Conservation (phyloP, 2,888 invertebrate genomes). For the Tenthredo amoena region DNA sequence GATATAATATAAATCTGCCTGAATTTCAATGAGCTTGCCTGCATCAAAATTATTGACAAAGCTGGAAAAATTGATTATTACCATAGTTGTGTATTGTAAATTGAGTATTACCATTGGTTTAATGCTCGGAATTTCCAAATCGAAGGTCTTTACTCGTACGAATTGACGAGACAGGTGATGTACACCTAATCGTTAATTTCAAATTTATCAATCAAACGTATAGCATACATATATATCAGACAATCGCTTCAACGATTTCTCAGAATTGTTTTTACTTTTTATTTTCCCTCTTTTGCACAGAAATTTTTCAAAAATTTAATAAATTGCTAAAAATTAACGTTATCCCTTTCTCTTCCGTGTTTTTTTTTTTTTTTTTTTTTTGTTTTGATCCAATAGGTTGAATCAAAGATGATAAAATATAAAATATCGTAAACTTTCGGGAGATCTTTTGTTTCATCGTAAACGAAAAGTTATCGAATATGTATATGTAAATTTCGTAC, state of each 20-base stretch:
- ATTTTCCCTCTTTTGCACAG: neutral
- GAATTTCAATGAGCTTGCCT: constrained; percentile 68
- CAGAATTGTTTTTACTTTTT: neutral
- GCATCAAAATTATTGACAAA: constrained; percentile 61
- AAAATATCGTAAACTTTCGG: too few species aligned
- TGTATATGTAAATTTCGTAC: constrained; percentile 34
- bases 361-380: neutral
- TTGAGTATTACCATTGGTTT: constrained; percentile 3
- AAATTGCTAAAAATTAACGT: neutral
- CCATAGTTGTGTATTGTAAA: neutral
- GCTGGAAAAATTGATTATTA: neutral
- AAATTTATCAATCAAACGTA: constrained; percentile 1
- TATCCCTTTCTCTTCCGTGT: too few species aligned
- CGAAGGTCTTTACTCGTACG: constrained; percentile 44
- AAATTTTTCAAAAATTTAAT: neutral
- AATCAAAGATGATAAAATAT: too few species aligned
- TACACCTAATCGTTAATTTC: neutral
- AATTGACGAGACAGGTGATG: neutral
- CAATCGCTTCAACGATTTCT: neutral
- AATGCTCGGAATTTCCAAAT: neutral
- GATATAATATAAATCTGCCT: neutral
- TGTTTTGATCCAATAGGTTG: neutral
- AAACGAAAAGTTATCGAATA: neutral
- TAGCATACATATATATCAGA: neutral
- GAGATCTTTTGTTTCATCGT: neutral